phyloP scores from a whole-genome alignment of 2,888 invertebrate species.

The Phania funesta region DNA sequence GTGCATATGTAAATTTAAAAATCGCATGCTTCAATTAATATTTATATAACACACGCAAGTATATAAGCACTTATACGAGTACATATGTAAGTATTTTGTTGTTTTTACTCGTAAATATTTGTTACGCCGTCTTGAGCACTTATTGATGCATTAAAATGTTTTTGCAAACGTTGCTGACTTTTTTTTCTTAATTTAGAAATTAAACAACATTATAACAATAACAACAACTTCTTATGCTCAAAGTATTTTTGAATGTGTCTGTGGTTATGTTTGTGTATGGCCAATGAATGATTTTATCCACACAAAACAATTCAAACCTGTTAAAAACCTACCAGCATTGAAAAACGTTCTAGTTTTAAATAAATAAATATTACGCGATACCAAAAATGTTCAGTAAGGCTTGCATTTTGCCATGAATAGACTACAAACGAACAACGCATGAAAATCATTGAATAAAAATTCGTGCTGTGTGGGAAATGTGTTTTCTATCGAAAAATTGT shows the following conservation, averaged over 20 bases:
- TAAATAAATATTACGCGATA: too few species aligned
- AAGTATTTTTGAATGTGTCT: background rate
- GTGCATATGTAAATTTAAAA: too few species aligned
- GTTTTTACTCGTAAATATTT: constrained; percentile 42
- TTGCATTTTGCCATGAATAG: too few species aligned
- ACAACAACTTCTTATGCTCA: background rate
- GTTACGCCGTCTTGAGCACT: constrained; percentile 55
- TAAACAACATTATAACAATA: background rate
- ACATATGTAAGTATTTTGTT: background rate
- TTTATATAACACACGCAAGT: too few species aligned
- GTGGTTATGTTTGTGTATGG: background rate
- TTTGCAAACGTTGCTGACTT: constrained; percentile 9
- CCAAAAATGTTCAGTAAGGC: too few species aligned
- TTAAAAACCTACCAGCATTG: too few species aligned
- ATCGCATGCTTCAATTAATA: too few species aligned
- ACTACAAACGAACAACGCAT: too few species aligned
- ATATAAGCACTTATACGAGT: background rate
- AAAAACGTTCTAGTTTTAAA: too few species aligned
- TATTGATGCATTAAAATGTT: constrained; percentile 55
- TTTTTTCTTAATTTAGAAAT: background rate
- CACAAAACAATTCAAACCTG: background rate
- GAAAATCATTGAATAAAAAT: too few species aligned
- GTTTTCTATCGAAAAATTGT: too few species aligned
- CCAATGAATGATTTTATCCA: constrained; percentile 1
- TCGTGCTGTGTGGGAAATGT: too few species aligned